phyloP scores from a whole-genome alignment of 2,888 invertebrate genomes.

The Eulithis prunata region DNA sequence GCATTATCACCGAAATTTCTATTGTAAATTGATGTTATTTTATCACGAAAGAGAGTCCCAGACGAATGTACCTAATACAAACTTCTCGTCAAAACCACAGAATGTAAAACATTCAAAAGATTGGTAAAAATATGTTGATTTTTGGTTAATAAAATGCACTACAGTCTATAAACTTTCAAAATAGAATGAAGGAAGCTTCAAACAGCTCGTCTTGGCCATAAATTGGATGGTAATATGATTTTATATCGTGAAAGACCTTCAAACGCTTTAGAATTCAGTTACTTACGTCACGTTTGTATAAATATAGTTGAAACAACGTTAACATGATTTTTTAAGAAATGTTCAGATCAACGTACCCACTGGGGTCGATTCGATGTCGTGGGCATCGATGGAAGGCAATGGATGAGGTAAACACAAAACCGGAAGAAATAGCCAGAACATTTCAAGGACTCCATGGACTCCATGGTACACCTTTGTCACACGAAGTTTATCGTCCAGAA shows the following conservation, averaged over 20 bases:
- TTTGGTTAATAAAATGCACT: not conserved
- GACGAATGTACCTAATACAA: too few relatives aligned
- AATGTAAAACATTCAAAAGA: not conserved
- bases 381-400: not conserved
- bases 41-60: not conserved
- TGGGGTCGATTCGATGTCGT: not conserved
- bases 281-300: constrained; percentile 17
- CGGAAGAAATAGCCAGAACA: not conserved
- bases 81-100: not conserved
- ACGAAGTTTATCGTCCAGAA: too few relatives aligned
- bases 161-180: not conserved
- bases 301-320: constrained; percentile 10
- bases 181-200: constrained; percentile 11
- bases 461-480: too few relatives aligned
- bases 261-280: constrained; percentile 27
- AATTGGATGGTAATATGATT: constrained; percentile 26
- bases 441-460: not conserved
- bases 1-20: constrained; percentile 11
- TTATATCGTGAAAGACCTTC: constrained; percentile 35
- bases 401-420: constrained; percentile 1
- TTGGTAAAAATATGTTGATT: not conserved
- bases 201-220: constrained; percentile 30
- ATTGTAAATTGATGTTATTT: constrained; percentile 1
- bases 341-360: not conserved
- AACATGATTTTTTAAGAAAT: constrained; percentile 1